Evolutionary conservation across 2,113 vertebrate species (phyloP).

Genomic region (Sander lucioperca): DNA sequence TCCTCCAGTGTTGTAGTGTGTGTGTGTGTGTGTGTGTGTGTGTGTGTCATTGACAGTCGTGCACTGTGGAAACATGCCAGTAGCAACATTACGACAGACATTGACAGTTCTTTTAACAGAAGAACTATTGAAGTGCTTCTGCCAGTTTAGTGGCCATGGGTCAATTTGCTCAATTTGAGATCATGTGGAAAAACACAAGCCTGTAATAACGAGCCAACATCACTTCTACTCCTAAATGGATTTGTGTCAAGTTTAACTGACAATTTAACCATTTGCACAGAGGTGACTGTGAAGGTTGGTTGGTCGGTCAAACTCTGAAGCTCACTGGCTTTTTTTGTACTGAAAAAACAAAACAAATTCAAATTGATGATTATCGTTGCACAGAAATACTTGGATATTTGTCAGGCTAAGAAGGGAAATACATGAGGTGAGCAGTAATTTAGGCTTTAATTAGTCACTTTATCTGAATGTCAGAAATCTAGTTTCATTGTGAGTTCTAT

Average conservation of each 20-base stretch:
- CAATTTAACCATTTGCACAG: background rate
- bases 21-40: constrained; percentile 9
- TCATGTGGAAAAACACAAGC: constrained; percentile 33
- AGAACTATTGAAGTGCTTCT: constrained; percentile 52
- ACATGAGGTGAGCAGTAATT: background rate
- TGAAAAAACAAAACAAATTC: background rate
- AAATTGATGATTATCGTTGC: background rate
- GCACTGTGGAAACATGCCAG: constrained; percentile 56
- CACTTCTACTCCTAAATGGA: constrained; percentile 16
- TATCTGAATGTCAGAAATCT: background rate
- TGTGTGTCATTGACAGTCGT: constrained; percentile 42
- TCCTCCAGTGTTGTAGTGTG: constrained; percentile 36
- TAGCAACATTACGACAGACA: constrained; percentile 47
- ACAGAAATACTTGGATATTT: background rate
- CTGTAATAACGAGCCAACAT: background rate
- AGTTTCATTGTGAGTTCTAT: background rate
- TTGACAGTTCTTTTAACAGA: constrained; percentile 58
- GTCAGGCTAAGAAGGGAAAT: background rate
- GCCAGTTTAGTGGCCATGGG: constrained; percentile 22
- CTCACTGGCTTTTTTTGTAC: background rate
- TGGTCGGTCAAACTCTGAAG: background rate
- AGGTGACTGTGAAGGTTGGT: background rate
- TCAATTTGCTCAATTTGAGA: constrained; percentile 60
- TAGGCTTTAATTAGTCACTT: background rate
- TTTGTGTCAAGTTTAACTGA: constrained; percentile 7